phyloP scores from a whole-genome alignment of 2,113 vertebrate genomes.

The Salvelinus fontinalis region DNA sequence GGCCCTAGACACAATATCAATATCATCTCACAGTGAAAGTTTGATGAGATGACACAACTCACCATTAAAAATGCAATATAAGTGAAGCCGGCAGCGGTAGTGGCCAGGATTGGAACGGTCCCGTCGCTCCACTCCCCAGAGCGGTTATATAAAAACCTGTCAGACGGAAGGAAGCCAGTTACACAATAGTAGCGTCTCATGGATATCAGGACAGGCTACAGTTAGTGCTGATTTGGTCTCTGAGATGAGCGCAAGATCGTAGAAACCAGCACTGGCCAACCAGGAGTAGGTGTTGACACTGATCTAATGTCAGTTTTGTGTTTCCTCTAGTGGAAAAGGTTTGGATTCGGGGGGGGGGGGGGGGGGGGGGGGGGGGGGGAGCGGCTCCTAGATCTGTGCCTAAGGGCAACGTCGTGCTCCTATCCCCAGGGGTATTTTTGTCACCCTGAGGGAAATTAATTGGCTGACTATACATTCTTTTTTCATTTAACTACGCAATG shows the following conservation, averaged over 20 bases:
- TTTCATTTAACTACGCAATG: no score
- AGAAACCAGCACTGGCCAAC: not conserved
- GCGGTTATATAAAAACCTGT: slow-evolving; percentile 92
- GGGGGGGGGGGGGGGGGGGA: no score
- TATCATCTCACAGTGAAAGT: slow-evolving; percentile 6
- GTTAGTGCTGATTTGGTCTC: not conserved
- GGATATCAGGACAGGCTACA: not conserved
- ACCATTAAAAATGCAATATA: slow-evolving; percentile 92
- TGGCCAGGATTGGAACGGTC: slow-evolving; percentile 89
- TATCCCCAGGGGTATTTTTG: not conserved
- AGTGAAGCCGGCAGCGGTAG: slow-evolving; percentile 87
- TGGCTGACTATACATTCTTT: not conserved
- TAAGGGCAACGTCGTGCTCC: no score
- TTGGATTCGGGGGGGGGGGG: no score
- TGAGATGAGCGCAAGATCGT: not conserved
- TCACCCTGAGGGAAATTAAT: not conserved
- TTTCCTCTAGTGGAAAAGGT: not conserved
- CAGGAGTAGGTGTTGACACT: not conserved
- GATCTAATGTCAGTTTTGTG: not conserved
- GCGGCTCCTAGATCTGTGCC: no score
- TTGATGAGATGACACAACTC: slow-evolving; percentile 34
- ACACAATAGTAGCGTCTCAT: not conserved
- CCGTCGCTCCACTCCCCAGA: slow-evolving; percentile 94
- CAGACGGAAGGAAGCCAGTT: slow-evolving; percentile 19
- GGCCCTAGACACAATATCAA: not conserved